These are phyloP conservation scores for Vidua chalybeata DNA, from an alignment of 2,113 vertebrate genomes.

Conservation along the genomic window DNA sequence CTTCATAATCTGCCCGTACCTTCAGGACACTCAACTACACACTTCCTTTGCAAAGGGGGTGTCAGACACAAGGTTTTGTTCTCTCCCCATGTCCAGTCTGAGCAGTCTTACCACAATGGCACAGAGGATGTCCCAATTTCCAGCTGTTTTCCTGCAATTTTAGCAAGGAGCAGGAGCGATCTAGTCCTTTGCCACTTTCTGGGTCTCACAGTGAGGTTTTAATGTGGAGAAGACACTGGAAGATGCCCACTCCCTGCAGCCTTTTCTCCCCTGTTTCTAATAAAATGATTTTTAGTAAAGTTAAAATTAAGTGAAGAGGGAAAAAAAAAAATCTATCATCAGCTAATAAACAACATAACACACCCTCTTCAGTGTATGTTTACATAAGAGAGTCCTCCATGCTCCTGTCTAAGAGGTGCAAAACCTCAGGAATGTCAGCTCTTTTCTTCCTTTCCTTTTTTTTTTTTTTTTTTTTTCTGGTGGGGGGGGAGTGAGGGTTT, in stretches of 20 bases:
- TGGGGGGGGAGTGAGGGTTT: not conserved
- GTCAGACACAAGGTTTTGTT: not conserved
- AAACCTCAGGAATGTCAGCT: slow-evolving; percentile 67
- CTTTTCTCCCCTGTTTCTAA: not conserved
- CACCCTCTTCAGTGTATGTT: slow-evolving; percentile 20
- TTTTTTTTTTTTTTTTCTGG: not conserved
- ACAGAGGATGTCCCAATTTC: not conserved
- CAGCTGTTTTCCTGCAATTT: not conserved
- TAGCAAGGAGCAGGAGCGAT: accelerated
- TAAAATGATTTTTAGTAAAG: slow-evolving; percentile 30
- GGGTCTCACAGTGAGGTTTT: not conserved
- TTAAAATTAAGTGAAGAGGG: not conserved
- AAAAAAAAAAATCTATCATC: not conserved
- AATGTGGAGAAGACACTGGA: not conserved
- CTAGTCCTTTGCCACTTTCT: not conserved
- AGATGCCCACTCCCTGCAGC: not conserved
- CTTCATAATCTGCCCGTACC: not conserved
- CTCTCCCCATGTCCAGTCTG: not conserved
- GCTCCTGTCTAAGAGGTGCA: slow-evolving; percentile 50
- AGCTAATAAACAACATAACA: slow-evolving; percentile 51
- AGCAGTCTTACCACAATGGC: not conserved
- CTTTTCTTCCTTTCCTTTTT: not conserved
- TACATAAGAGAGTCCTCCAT: slow-evolving; percentile 29
- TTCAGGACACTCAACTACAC: not conserved
- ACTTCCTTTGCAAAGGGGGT: not conserved